Base-by-base conservation (phyloP, 37 sponge, comb jelly and placozoan genomes). In the Agelas oroides region DNA sequence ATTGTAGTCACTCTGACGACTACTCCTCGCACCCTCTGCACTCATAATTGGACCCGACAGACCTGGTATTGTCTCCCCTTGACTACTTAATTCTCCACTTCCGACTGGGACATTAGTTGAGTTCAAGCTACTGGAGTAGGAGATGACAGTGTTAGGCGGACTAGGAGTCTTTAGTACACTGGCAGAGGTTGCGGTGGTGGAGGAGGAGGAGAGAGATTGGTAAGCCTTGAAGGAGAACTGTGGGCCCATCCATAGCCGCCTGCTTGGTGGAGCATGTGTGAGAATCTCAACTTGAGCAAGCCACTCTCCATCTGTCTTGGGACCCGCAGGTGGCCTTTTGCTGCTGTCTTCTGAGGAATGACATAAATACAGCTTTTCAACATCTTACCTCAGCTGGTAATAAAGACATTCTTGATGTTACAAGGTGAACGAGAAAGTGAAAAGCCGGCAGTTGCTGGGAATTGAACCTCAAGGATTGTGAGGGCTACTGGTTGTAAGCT, bases 221-320 rank as follows among this genome's bases (percentile, higher is more conserved):
- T 85, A 85, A 34, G 85, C 57, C 68, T 94, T 96, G 83, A 94
- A 96, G 23, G 79, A 81, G 89, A 98, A 98, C 93, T 98, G 98
- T 6, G 98, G 98, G 59, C 98, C 98, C 98, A 98, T 98, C 98
- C 98, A 98, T 8, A 98, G 91, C 2, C 98, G 76, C 15, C 98
- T 60, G 67, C 86, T 89, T 8, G 98, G 98, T 25, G 96, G 87
- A 53, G 90, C 93, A 64, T 98, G 87, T 0, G 98, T 96, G 58
- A 89, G 84, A 20, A 96, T 81, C 73, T 98, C 98, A 41, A 98
- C 94, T 39, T 96, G 80, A 24, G 96, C 82, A 30, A 98, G 76
- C 98, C 98, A 98, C 46, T 88, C 83, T 37, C 77, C 82, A 0
- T 85, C 84, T 28, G 78, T 62, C 67, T 61, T 41, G 55, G 79